A percentile compares a stretch with the other conserved stretches of the same genome.
Evolutionary conservation across 2,888 invertebrate genomes (phyloP).

Genomic region (Acronicta alni): DNA sequence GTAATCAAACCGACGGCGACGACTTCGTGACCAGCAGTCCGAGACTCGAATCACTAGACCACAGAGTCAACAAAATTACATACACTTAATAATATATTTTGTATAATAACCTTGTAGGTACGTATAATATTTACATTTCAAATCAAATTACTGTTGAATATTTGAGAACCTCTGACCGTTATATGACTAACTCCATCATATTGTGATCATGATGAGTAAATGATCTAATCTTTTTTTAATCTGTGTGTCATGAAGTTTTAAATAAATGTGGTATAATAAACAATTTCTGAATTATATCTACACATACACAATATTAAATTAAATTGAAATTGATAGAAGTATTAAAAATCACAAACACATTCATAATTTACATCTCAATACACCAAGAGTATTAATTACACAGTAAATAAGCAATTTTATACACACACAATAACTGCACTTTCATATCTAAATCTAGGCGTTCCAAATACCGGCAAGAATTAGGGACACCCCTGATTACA

Average conservation of each 20-base stretch:
- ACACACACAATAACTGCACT: slow-evolving; percentile 23
- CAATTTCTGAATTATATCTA: neutral
- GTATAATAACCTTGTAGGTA: too few relatives aligned
- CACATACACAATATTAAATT: too few relatives aligned
- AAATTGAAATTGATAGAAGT: too few relatives aligned
- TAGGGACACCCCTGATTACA: slow-evolving; percentile 45
- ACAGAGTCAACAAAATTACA: too few relatives aligned
- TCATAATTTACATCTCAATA: slow-evolving; percentile 5
- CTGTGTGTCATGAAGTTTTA: slow-evolving; percentile 32
- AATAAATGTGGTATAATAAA: slow-evolving; percentile 27
- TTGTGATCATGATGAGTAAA: slow-evolving; percentile 24
- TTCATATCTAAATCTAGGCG: slow-evolving; percentile 46
- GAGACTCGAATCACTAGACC: too few relatives aligned
- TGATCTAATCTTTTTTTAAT: slow-evolving; percentile 45
- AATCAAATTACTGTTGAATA: too few relatives aligned
- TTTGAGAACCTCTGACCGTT: too few relatives aligned
- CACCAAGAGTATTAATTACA: slow-evolving; percentile 6
- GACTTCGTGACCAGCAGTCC: too few relatives aligned
- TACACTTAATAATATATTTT: too few relatives aligned
- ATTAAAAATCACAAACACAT: neutral
- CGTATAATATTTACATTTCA: too few relatives aligned
- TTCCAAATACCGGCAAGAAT: slow-evolving; percentile 42
- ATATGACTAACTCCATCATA: slow-evolving; percentile 17
- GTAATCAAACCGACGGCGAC: too few relatives aligned
- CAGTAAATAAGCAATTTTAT: slow-evolving; percentile 17